phyloP scores from a whole-genome alignment of 2,888 invertebrate species.

The Acleris emargana region DNA sequence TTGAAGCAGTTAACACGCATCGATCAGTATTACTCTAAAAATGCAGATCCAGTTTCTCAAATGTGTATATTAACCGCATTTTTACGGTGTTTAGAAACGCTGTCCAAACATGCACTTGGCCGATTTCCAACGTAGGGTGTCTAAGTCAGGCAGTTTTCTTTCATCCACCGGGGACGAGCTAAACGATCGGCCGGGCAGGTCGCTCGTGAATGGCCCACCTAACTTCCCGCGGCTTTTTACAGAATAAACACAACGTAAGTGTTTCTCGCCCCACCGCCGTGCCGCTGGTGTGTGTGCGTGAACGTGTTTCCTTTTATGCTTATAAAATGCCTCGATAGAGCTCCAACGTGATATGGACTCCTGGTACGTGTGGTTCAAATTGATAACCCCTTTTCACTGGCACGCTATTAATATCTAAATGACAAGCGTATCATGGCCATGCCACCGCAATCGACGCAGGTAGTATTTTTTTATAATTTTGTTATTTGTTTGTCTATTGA shows the following conservation, averaged over 20 bases:
- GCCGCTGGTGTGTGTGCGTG: conserved; percentile 1
- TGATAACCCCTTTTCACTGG: conserved; percentile 27
- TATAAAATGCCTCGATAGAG: conserved; percentile 21
- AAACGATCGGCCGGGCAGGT: conserved; percentile 28
- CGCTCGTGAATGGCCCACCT: conserved; percentile 23
- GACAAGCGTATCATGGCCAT: neutral
- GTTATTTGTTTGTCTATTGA: conserved; percentile 16
- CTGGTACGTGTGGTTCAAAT: conserved; percentile 31
- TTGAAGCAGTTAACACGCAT: no score
- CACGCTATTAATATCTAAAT: neutral
- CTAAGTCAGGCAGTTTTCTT: conserved; percentile 17
- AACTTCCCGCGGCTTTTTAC: conserved; percentile 38
- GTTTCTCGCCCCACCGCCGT: conserved; percentile 22
- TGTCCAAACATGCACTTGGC: conserved; percentile 3
- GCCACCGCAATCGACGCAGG: neutral
- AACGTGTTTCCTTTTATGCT: conserved; percentile 20
- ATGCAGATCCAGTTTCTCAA: no score
- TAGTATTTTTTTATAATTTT: neutral
- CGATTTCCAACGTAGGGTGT: conserved; percentile 15
- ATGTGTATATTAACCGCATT: no score
- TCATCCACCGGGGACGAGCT: conserved; percentile 18
- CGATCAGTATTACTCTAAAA: no score
- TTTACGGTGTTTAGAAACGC: neutral
- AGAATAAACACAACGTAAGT: conserved; percentile 41
- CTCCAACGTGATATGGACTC: conserved; percentile 22